Conservation (phyloP, 2,797 vertebrate genomes). For the Myotis vivesi region DNA sequence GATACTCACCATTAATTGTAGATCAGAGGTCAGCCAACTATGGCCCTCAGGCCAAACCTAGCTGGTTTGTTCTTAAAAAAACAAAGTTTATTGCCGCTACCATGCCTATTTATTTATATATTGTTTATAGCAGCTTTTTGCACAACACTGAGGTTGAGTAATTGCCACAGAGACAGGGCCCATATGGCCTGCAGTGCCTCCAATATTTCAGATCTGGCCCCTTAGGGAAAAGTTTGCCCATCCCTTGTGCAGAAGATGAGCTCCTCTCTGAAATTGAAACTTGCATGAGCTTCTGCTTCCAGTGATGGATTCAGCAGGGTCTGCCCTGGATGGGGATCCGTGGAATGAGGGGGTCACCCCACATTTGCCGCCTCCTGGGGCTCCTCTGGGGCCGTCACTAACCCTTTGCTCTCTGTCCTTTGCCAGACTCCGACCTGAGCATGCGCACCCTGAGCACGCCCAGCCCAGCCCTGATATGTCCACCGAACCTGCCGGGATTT, state of each 20-base stretch:
- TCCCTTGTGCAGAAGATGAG: not conserved
- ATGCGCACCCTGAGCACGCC: constrained; percentile 96
- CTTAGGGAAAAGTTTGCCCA: too few relatives aligned
- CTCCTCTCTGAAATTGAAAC: not conserved
- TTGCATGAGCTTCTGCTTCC: accelerated
- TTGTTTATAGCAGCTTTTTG: not conserved
- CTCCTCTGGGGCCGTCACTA: not conserved
- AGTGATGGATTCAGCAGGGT: not conserved
- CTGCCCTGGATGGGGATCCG: not conserved
- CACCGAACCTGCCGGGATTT: constrained; percentile 87
- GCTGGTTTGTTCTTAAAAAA: not conserved
- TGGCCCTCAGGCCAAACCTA: not conserved
- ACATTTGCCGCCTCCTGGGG: not conserved
- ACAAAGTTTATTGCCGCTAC: not conserved
- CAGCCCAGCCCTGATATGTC: constrained; percentile 94
- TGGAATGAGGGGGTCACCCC: not conserved
- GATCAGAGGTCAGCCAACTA: not conserved
- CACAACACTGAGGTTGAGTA: not conserved
- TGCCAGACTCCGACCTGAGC: constrained; percentile 94
- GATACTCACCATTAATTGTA: not conserved
- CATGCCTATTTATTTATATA: not conserved
- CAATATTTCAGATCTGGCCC: not conserved
- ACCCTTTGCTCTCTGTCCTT: constrained; percentile 60
- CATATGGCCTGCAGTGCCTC: not conserved
- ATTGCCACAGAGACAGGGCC: not conserved